Percentiles rank a stretch among this genome's conserved stretches.
Evolutionary conservation across 2,888 invertebrate species (phyloP).

Genomic region (Dione vanillae): DNA sequence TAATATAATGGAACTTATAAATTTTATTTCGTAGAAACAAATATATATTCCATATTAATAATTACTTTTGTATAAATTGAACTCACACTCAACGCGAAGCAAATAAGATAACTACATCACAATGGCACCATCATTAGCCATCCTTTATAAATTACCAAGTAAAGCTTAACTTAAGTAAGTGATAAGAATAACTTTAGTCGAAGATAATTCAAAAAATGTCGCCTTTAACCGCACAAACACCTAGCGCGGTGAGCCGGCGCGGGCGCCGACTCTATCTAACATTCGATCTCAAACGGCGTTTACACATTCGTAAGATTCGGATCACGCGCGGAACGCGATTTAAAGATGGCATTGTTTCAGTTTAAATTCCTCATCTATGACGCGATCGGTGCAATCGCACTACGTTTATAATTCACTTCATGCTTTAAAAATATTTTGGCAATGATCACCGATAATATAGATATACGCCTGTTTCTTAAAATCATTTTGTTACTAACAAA

Average conservation of each 20-base stretch:
- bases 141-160: neutral
- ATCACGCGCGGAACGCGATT: conserved; percentile 62
- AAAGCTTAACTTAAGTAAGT: conserved; percentile 8
- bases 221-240: conserved; percentile 31
- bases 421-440: conserved; percentile 64
- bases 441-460: conserved; percentile 49
- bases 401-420: conserved; percentile 58
- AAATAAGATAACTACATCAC: neutral
- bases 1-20: no score
- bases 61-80: neutral
- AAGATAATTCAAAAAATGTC: conserved; percentile 41
- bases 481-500: neutral
- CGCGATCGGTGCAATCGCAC: conserved; percentile 63
- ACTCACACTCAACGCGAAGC: neutral
- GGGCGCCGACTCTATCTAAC: conserved; percentile 43
- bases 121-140: neutral
- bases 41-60: neutral
- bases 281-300: conserved; percentile 44
- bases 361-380: conserved; percentile 77
- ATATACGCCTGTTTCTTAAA: conserved; percentile 30
- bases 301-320: conserved; percentile 55
- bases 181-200: conserved; percentile 20
- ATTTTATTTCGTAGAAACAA: neutral
- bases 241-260: conserved; percentile 27
- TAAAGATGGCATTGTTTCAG: conserved; percentile 77